These are phyloP conservation scores for Euschistus heros DNA, from an alignment of 1,140 invertebrate genomes.

Conservation along the genomic window DNA sequence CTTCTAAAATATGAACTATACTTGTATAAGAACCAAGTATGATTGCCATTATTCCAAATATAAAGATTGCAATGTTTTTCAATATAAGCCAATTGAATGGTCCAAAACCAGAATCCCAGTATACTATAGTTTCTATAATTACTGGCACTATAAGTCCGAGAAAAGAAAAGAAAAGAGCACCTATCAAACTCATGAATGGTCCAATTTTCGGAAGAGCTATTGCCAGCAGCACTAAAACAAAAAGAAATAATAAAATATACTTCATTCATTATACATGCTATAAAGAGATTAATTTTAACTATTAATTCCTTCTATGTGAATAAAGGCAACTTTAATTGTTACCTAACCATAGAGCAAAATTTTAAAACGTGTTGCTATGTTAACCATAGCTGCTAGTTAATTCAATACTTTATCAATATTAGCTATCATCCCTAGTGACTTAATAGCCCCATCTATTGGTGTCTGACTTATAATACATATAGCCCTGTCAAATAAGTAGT, in stretches of 20 bases:
- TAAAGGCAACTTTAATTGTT: no score
- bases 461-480: no score
- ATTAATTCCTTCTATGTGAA: no score
- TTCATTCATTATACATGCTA: no score
- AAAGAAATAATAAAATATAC: constrained; percentile 13
- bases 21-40: constrained; percentile 69
- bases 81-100: constrained; percentile 55
- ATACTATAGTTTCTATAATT: constrained; percentile 71
- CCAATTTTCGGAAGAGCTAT: constrained; percentile 77
- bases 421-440: no score
- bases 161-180: constrained; percentile 87
- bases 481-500: no score
- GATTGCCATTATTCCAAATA: constrained; percentile 63
- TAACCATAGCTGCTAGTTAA: no score
- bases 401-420: no score
- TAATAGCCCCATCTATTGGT: no score
- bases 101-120: constrained; percentile 53
- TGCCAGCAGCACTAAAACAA: constrained; percentile 45
- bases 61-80: constrained; percentile 61
- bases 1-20: constrained; percentile 49
- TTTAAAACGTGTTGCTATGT: no score
- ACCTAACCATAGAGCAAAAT: no score
- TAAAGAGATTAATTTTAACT: no score
- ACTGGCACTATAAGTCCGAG: constrained; percentile 88
- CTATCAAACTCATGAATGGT: constrained; percentile 85